These are phyloP conservation scores for Solea senegalensis DNA, from an alignment of 2,113 vertebrate genomes.

Conservation along the genomic window DNA sequence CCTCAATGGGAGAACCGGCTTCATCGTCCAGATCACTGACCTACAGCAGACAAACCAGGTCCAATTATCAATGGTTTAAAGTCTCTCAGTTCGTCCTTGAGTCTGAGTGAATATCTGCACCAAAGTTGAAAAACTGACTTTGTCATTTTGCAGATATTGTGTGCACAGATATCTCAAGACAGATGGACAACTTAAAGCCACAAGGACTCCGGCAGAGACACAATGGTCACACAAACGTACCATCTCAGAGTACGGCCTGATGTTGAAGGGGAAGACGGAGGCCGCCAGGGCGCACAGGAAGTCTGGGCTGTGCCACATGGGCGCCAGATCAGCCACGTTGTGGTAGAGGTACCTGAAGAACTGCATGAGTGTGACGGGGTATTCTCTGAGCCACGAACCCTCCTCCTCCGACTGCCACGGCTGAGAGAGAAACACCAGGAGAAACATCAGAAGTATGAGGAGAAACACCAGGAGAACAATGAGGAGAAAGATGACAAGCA, in stretches of 20 bases:
- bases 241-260: conserved; percentile 98
- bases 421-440: conserved; percentile 69
- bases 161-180: no score
- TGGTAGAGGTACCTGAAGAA: conserved; percentile 98
- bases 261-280: conserved; percentile 96
- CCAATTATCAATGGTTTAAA: neutral
- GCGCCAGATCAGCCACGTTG: conserved; percentile 92
- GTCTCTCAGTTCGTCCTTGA: neutral
- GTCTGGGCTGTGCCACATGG: conserved; percentile 96
- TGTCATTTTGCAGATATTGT: no score
- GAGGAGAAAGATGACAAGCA: no score
- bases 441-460: neutral
- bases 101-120: conserved; percentile 6
- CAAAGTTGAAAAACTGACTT: neutral
- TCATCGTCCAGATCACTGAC: conserved; percentile 97
- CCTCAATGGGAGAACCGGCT: conserved; percentile 93
- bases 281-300: conserved; percentile 95
- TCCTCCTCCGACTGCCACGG: conserved; percentile 99
- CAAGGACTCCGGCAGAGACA: no score
- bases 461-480: no score
- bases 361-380: conserved; percentile 98
- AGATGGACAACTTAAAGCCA: no score
- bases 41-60: conserved; percentile 66
- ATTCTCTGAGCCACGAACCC: conserved; percentile 97
- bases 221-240: conserved; percentile 68